Percentiles rank a stretch among this genome's conserved stretches.
Conservation (phyloP, 2,113 vertebrate genomes). For the Alligator mississippiensis region DNA sequence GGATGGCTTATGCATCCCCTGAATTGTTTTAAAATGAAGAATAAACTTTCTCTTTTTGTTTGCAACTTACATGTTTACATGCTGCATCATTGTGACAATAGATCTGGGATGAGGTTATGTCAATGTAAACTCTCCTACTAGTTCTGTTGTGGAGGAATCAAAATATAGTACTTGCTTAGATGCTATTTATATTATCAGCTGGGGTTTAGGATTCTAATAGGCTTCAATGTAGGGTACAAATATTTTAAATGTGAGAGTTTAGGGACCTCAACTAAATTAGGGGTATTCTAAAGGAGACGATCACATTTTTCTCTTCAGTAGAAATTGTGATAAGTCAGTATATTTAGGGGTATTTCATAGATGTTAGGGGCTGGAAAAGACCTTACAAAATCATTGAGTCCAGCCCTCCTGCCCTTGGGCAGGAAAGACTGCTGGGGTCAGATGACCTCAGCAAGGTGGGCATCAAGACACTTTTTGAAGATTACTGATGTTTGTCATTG, state of each 20-base stretch:
- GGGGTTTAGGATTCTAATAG: neutral
- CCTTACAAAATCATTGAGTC: no score
- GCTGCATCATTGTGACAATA: neutral
- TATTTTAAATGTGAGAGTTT: neutral
- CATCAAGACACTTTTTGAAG: no score
- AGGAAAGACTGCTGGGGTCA: no score
- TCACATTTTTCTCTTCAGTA: neutral
- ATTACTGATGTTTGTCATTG: no score
- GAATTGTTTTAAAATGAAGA: constrained; percentile 13
- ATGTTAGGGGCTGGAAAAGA: no score
- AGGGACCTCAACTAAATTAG: neutral
- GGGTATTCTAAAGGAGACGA: neutral
- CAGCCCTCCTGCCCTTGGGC: no score
- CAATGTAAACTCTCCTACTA: constrained; percentile 60
- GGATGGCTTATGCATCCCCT: neutral
- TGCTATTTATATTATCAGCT: rapidly evolving
- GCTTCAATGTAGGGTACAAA: neutral
- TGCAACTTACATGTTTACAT: constrained; percentile 34
- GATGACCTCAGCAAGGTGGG: no score
- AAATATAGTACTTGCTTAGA: neutral
- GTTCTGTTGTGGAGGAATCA: neutral
- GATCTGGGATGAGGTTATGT: neutral
- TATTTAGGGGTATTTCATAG: no score
- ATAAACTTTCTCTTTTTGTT: constrained; percentile 14
- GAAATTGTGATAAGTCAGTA: neutral